These are phyloP conservation scores for Drosophila neonasuta DNA, from an alignment of 2,888 invertebrate species.

Conservation along the genomic window DNA sequence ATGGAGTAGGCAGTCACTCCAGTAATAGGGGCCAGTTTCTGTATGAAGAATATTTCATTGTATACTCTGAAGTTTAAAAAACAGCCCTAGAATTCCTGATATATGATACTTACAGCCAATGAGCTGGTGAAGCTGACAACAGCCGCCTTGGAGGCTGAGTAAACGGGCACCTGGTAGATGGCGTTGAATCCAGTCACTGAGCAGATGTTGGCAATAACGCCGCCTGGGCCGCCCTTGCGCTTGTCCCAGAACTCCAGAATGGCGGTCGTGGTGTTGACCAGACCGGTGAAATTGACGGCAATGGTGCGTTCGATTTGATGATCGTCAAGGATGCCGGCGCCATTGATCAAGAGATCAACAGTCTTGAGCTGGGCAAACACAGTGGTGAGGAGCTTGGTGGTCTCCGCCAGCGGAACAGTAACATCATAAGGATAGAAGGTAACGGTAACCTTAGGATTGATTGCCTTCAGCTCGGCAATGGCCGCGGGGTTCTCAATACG, in stretches of 20 bases:
- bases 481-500: slow-evolving; percentile 62
- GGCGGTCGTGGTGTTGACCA: slow-evolving; percentile 75
- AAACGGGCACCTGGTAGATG: slow-evolving; percentile 75
- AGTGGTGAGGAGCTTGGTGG: slow-evolving; percentile 67
- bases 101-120: slow-evolving; percentile 72
- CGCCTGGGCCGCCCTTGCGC: slow-evolving; percentile 81
- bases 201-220: slow-evolving; percentile 80
- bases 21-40: slow-evolving; percentile 63
- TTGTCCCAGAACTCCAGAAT: slow-evolving; percentile 81
- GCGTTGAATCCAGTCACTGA: slow-evolving; percentile 79
- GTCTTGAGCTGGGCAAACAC: slow-evolving; percentile 61
- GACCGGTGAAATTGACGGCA: slow-evolving; percentile 68
- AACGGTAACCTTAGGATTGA: slow-evolving; percentile 61
- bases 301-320: slow-evolving; percentile 71
- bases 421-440: slow-evolving; percentile 72
- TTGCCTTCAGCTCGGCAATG: slow-evolving; percentile 58
- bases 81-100: neutral
- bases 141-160: slow-evolving; percentile 81
- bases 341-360: slow-evolving; percentile 75
- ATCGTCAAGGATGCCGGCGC: slow-evolving; percentile 73
- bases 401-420: slow-evolving; percentile 62
- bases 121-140: slow-evolving; percentile 81
- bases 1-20: slow-evolving; percentile 68
- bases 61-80: too few species aligned
- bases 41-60: neutral